Conservation (phyloP, 2,888 invertebrate species). For the Tanypteryx hageni region DNA sequence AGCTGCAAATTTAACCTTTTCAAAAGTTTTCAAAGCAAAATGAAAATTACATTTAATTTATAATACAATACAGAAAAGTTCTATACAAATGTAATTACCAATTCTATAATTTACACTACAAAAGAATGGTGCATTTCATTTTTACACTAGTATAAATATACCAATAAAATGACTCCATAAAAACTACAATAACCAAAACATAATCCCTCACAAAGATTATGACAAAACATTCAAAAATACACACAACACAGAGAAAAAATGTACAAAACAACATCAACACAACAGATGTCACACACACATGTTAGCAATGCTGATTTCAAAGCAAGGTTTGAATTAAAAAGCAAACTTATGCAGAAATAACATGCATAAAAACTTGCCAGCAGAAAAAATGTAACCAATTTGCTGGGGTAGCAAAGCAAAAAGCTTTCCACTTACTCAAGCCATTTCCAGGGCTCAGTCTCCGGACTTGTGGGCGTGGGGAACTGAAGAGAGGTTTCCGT, state of each 20-base stretch:
- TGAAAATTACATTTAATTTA: not conserved
- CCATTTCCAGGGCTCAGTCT: slow-evolving; percentile 94
- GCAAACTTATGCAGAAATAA: not conserved
- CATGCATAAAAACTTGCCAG: slow-evolving; percentile 23
- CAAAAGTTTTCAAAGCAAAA: not conserved
- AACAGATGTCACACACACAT: not conserved
- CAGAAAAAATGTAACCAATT: not conserved
- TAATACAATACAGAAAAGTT: not conserved
- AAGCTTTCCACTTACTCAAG: slow-evolving; percentile 83
- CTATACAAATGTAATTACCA: not conserved
- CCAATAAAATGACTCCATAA: not conserved
- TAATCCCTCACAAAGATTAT: not conserved
- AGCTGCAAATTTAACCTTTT: not conserved
- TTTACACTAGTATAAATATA: not conserved
- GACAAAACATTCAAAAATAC: not conserved
- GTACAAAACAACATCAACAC: not conserved
- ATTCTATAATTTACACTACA: not conserved
- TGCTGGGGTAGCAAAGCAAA: slow-evolving; percentile 55
- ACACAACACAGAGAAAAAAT: not conserved
- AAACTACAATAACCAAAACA: not conserved
- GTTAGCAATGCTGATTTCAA: not conserved
- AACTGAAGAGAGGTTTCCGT: slow-evolving; percentile 81
- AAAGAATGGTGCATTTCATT: not conserved
- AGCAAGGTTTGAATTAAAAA: not conserved
- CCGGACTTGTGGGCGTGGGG: slow-evolving; percentile 93